Base-by-base conservation (phyloP, 2,113 vertebrate species). In the Sylvietta virens region DNA sequence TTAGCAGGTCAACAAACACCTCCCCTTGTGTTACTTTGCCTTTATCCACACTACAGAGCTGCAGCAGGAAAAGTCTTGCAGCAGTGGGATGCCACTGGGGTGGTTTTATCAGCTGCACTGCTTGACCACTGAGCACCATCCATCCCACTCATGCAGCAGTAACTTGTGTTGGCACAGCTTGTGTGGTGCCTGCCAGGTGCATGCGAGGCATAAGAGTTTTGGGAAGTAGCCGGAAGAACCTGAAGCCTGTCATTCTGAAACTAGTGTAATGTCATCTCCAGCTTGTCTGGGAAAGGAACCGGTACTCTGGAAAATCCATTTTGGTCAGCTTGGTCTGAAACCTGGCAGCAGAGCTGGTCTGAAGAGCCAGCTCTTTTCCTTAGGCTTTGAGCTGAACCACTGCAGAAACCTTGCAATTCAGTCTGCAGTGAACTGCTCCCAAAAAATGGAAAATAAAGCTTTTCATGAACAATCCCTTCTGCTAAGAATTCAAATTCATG, bases 181-280 rank as follows among this genome's bases (percentile, higher is more conserved):
- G 2, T 2, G 22, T 15, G 42, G 27, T 44, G 15, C 50, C 30
- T 0, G 0, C 30, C 48, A 35, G 23, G 30, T 60, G 37, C 6
- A 10, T 1, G 10, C 18, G 44, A 27, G 17, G 30, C 17, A 7
- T 10, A 39, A 8, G 31, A 19, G 6, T 53, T 64, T 82, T 35
- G 57, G 65, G 69, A 79, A 58, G 56, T 9, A 69, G 62, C 35
- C 35, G 56, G n/a, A n/a, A n/a, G n/a, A n/a, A 9, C 53, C 19
- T 69, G 40, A 51, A 71, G 23, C 37, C 15, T 90, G 61, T 53
- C 16, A 5, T 30, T 71, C 45, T 89, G 61, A 87, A 87, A 67
- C 9, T 20, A 47, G 9, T 31, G 7, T 5, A 40, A 8, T 42
- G 4, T 66, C 70, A 56, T 31, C 23, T 57, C 13, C 39, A 44